Evolutionary conservation across 2,113 vertebrate genomes (phyloP), one percentile per base, ranked within the genome.

Genomic region (Actenoides hombroni): DNA sequence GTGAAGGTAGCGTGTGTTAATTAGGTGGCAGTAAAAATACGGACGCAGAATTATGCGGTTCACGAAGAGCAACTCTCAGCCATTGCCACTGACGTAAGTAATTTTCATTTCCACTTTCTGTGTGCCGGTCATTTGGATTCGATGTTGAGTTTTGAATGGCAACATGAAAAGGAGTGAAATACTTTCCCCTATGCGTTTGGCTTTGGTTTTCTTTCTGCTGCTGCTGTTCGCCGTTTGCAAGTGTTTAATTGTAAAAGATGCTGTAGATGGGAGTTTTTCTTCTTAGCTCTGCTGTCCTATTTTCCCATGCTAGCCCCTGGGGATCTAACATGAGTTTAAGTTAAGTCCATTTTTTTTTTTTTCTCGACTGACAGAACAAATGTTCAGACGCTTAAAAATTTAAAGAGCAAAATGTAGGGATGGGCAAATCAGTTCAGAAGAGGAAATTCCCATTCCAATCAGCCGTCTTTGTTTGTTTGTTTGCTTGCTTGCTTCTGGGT

Each of bases 341-440:
- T 93, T 93, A 91, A 97, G 95, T 95, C 93, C 95, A 89, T 96
- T 97, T 96, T 96, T 91, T 40, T 96, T 97, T 96, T 96, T 91
- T 94, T 96, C 76, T 96, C 93, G 26, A 96, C 91, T 97, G 95
- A 94, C 91, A 95, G 92, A 95, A 90, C 88, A 96, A 96, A 94
- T 93, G 85, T 96, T 97, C 92, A 97, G 86, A 90, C 76, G 94
- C 88, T 97, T 97, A 96, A 97, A 97, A 97, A 96, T 97, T 96
- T 97, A 94, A 97, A 97, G 70, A 96, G 74, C 71, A 86, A 88
- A 91, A 89, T 73, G 86, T 59, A 91, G 78, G 63, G 40, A 67
- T 63, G 90, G 63, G 56, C 65, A 90, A 92, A 94, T 82, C 54
- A 59, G 49, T 84, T 90, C 57, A 86, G 69, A 79, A 76, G 70